Conservation (phyloP, 2,888 invertebrate genomes). For the Lottia gigantea region DNA sequence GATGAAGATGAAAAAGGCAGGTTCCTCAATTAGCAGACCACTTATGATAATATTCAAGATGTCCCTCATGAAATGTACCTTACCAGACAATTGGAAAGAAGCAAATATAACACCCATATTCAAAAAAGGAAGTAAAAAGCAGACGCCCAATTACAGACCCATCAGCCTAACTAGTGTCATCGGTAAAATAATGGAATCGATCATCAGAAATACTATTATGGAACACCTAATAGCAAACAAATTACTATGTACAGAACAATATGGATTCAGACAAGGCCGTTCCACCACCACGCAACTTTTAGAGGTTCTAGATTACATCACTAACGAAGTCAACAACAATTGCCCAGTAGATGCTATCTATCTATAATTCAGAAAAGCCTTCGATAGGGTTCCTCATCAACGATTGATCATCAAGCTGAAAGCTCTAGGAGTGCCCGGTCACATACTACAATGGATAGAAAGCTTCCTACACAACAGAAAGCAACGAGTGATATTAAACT, state of each 20-base stretch:
- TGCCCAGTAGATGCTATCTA: constrained; percentile 13
- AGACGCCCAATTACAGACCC: constrained; percentile 15
- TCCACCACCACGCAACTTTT: constrained; percentile 16
- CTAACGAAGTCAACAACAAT: constrained; percentile 9
- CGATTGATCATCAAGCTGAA: constrained; percentile 12
- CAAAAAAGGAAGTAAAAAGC: constrained; percentile 15
- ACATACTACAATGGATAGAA: constrained; percentile 11
- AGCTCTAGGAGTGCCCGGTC: constrained; percentile 2
- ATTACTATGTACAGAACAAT: background rate
- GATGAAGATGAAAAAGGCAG: background rate
- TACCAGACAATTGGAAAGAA: constrained; percentile 16
- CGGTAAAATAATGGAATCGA: constrained; percentile 20
- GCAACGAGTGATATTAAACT: constrained; percentile 5
- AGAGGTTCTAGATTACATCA: constrained; percentile 13
- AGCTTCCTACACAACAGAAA: constrained; percentile 2
- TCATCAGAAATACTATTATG: constrained; percentile 14
- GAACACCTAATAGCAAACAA: constrained; percentile 7
- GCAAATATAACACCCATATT: constrained; percentile 13
- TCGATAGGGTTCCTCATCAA: constrained; percentile 21
- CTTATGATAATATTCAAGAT: background rate
- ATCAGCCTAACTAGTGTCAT: constrained; percentile 20
- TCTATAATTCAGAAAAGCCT: background rate
- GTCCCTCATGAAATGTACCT: background rate
- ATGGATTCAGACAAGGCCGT: constrained; percentile 15
- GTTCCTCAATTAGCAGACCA: background rate